Evolutionary conservation across 2,888 invertebrate genomes (phyloP).

Genomic region (Pachycephus smyrnensis): DNA sequence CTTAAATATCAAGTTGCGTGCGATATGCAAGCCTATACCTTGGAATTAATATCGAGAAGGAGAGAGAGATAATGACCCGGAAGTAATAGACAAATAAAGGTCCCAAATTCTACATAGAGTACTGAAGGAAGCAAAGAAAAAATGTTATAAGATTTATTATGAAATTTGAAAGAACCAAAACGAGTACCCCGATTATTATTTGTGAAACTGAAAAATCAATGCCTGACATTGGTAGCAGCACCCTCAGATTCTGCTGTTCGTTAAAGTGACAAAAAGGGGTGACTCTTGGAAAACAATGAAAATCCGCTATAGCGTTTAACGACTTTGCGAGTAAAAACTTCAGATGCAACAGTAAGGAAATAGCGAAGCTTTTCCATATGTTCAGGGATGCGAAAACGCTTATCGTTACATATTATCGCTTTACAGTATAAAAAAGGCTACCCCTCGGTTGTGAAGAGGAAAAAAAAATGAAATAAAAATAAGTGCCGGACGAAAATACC

Average conservation of each 20-base stretch:
- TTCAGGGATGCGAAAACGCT: not conserved
- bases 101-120: not conserved
- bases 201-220: not conserved
- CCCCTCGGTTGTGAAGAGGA: not conserved
- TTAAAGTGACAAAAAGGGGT: not conserved
- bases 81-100: not conserved
- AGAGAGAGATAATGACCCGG: not conserved
- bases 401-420: not conserved
- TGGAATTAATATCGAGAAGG: not conserved
- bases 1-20: constrained; percentile 29
- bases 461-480: constrained; percentile 3
- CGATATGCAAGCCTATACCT: constrained; percentile 13
- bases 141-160: not conserved
- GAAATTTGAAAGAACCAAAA: not conserved
- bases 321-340: not conserved
- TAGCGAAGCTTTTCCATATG: not conserved
- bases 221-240: not conserved
- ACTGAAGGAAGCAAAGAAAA: too few species aligned
- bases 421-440: not conserved
- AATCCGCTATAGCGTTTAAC: not conserved
- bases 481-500: not conserved
- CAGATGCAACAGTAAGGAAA: not conserved
- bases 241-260: not conserved
- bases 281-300: not conserved
- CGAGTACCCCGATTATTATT: not conserved